Base-by-base conservation (phyloP, 2,113 vertebrate species). In the Oreamnos americanus region DNA sequence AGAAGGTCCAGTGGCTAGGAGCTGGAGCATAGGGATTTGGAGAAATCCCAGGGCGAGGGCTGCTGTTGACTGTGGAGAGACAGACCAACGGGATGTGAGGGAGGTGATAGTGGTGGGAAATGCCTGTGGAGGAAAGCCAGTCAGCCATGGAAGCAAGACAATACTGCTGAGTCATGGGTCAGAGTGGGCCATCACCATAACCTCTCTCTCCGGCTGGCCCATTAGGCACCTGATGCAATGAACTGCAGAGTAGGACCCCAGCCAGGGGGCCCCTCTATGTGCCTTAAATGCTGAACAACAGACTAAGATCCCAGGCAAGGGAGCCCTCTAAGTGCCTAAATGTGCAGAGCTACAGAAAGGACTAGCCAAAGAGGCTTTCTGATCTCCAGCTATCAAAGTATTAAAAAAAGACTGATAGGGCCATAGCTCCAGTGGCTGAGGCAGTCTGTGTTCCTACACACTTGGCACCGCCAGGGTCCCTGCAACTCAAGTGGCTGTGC, bases 51-150 rank as follows among this genome's bases (percentile, higher is more conserved):
- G 7, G 2, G 62, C 1, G 16, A 67, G 4, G 16, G 62, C 33
- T 67, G 33, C 4, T 67, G 16, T 67, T 67, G 33, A 67, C 33
- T 67, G 33, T 67, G 62, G 62, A 67, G 33, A n/a, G 33, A 67
- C 0, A 4, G 62, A 19, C 16, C 62, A 67, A n/a, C 1, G 0
- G 33, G 33, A 67, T n/a, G 7, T 67, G 16, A 67, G 16, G 33
- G 62, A 67, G 16, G 16, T 17, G 62, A 67, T 1, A 5, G 7
- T n/a, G 33, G 62, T 67, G 33, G 33, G 3, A 67, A n/a, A 67
- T 67, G 7, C 62, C 33, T 67, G 33, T 67, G 62, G 4, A 67
- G 33, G 16, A n/a, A 67, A 67, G 62, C 33, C 62, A n/a, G 33
- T 4, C 33, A 67, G 33, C 62, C 33, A 19, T 67, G 33, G 62